phyloP scores from a whole-genome alignment of 2,113 vertebrate genomes.

The Monopterus albus region DNA sequence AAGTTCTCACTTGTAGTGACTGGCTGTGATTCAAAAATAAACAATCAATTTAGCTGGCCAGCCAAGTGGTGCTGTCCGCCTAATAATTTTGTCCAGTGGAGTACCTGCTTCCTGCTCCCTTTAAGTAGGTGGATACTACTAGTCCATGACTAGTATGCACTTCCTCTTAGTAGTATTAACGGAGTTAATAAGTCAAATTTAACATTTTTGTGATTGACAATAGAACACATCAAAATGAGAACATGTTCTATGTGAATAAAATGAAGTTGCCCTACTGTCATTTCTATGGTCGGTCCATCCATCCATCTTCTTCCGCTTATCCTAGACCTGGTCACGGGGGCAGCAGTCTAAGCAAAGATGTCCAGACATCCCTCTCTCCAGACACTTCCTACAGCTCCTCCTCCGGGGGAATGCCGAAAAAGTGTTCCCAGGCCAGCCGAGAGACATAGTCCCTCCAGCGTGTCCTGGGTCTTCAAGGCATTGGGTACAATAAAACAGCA shows the following conservation, averaged over 20 bases:
- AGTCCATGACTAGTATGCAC: too few species aligned
- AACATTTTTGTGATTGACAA: background rate
- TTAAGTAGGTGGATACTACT: background rate
- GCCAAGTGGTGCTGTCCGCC: conserved; percentile 6
- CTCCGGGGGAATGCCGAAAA: too few species aligned
- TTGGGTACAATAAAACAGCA: background rate
- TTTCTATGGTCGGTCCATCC: too few species aligned
- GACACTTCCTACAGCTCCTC: too few species aligned
- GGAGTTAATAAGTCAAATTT: background rate
- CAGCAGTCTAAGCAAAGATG: too few species aligned
- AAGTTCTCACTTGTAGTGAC: background rate
- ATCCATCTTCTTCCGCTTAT: too few species aligned
- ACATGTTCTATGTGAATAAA: background rate
- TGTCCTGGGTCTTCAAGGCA: background rate
- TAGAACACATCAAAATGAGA: background rate
- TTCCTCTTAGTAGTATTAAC: background rate
- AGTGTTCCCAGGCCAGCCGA: too few species aligned
- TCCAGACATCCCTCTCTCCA: too few species aligned
- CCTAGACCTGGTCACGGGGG: too few species aligned
- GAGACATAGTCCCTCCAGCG: too few species aligned
- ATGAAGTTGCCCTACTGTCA: background rate
- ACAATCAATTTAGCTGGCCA: conserved; percentile 30
- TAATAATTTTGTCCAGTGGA: conserved; percentile 26
- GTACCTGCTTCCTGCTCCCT: conserved; percentile 22
- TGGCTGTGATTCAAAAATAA: conserved; percentile 36